Percentiles rank a stretch among this genome's conserved stretches.
These are phyloP conservation scores for Atethmia centrago DNA, from an alignment of 2,888 invertebrate species.

Conservation along the genomic window DNA sequence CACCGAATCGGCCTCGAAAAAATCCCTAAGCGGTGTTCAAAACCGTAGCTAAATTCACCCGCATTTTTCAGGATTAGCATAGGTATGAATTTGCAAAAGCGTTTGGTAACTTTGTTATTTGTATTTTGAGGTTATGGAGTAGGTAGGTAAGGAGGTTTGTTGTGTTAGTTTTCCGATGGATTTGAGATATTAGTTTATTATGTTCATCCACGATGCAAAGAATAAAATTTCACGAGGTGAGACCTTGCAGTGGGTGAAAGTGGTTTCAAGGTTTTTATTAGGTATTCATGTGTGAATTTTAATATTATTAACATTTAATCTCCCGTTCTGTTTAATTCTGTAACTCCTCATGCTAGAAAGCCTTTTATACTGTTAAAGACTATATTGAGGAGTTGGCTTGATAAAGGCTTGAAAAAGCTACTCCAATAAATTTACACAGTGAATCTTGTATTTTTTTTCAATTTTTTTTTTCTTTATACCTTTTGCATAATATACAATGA, in stretches of 20 bases:
- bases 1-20: conserved; percentile 39
- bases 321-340: neutral
- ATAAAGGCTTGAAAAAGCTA: too few species aligned
- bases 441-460: too few species aligned
- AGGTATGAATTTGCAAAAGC: conserved; percentile 32
- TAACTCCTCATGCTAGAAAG: too few species aligned
- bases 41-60: conserved; percentile 40
- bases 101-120: conserved; percentile 23
- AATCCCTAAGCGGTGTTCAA: conserved; percentile 50
- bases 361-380: too few species aligned
- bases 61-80: conserved; percentile 57
- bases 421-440: too few species aligned
- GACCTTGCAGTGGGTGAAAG: neutral
- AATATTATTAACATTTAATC: neutral
- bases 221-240: neutral
- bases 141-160: neutral
- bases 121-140: conserved; percentile 10
- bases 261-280: neutral
- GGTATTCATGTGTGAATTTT: neutral
- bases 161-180: neutral
- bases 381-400: too few species aligned
- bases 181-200: neutral
- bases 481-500: too few species aligned
- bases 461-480: too few species aligned
- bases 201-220: neutral